Conservation (phyloP, 2,113 vertebrate genomes). For the Perognathus longimembris region DNA sequence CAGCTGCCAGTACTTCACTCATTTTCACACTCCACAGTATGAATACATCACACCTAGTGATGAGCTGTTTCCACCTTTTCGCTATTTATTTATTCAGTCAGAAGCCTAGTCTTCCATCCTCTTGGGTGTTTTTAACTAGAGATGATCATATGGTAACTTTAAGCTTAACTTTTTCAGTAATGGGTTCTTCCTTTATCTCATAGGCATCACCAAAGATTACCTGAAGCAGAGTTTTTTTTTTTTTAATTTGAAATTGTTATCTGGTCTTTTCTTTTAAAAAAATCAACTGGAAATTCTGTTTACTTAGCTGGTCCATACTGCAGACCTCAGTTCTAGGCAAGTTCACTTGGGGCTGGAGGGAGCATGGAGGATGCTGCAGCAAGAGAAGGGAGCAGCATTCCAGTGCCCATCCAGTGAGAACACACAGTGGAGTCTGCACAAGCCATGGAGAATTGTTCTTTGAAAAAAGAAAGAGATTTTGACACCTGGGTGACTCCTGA, state of each 20-base stretch:
- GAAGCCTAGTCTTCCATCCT: not conserved
- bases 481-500: not conserved
- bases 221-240: not conserved
- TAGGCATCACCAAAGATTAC: not conserved
- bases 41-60: not conserved
- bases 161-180: not conserved
- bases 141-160: not conserved
- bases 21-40: not conserved
- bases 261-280: not conserved
- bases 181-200: not conserved
- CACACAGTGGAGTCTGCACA: accelerated
- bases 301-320: no score
- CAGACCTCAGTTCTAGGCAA: not conserved
- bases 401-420: not conserved
- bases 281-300: not conserved
- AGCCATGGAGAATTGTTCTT: not conserved
- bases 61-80: not conserved
- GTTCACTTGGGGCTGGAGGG: not conserved
- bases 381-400: not conserved
- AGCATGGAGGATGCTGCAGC: no score
- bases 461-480: not conserved
- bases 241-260: not conserved
- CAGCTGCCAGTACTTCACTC: no score
- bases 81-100: not conserved
- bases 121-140: not conserved